Evolutionary conservation across 2,888 invertebrate genomes (phyloP).

Genomic region (Mimumesa dahlbomi): DNA sequence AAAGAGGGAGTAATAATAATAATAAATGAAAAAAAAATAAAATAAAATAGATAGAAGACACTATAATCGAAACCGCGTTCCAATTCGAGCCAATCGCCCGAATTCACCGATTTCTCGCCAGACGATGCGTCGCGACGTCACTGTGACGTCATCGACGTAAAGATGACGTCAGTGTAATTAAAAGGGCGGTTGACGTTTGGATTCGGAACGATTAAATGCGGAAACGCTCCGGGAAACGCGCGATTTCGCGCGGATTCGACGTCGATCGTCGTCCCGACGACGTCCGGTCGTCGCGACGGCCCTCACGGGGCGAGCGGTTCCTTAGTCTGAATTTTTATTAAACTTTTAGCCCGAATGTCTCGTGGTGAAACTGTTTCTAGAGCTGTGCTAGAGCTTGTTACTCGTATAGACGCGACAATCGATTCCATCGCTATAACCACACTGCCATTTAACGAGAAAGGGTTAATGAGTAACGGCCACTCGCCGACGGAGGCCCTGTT

Average conservation of each 20-base stretch:
- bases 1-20: no score
- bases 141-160: no score
- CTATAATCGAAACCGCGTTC: constrained; percentile 21
- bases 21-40: no score
- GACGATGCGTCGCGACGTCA: no score
- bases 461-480: constrained; percentile 22
- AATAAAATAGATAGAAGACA: constrained; percentile 1
- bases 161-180: no score
- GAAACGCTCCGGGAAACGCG: constrained; percentile 9
- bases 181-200: constrained; percentile 15
- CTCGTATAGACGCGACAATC: constrained; percentile 21
- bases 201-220: constrained; percentile 27
- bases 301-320: background rate
- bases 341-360: constrained; percentile 29
- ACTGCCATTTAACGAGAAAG: constrained; percentile 26
- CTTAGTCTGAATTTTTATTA: constrained; percentile 12
- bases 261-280: background rate
- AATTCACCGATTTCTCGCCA: background rate
- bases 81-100: constrained; percentile 10
- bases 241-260: background rate
- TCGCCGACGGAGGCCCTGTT: no score
- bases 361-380: constrained; percentile 8
- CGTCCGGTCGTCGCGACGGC: background rate
- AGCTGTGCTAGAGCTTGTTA: constrained; percentile 7
- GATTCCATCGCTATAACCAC: constrained; percentile 27